A percentile compares a stretch with the other conserved stretches of the same genome.
Evolutionary conservation across 2,797 vertebrate species (phyloP).

Genomic region (Lacerta bilineata): DNA sequence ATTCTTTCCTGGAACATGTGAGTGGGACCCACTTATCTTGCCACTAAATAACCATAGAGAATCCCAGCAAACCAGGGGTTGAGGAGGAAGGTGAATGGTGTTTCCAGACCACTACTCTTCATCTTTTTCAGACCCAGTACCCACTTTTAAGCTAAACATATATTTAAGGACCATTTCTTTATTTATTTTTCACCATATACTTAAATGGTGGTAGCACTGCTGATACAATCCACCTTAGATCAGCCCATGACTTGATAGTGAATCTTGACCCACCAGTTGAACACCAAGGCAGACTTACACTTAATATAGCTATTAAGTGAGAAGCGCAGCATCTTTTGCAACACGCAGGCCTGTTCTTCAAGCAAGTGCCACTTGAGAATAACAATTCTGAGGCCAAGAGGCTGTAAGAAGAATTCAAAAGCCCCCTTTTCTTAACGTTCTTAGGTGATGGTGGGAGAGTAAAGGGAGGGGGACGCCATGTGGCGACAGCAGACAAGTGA

Average conservation of each 20-base stretch:
- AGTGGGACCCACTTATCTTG: not conserved
- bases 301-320: conserved; percentile 50
- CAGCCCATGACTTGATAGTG: too few relatives aligned
- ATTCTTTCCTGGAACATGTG: not conserved
- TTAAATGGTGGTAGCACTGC: too few relatives aligned
- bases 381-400: conserved; percentile 70
- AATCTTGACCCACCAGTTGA: too few relatives aligned
- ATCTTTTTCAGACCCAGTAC: too few relatives aligned
- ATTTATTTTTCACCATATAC: too few relatives aligned
- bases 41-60: not conserved
- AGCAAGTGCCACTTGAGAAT: conserved; percentile 71
- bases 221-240: too few relatives aligned
- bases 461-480: conserved; percentile 66
- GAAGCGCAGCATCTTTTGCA: conserved; percentile 37
- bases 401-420: conserved; percentile 70
- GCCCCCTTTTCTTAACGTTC: conserved; percentile 72
- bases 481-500: conserved; percentile 74
- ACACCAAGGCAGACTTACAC: not conserved
- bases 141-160: too few relatives aligned
- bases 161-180: too few relatives aligned
- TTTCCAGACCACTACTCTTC: not conserved
- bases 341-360: conserved; percentile 65
- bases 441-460: conserved; percentile 59
- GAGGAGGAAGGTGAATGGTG: not conserved
- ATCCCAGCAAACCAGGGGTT: not conserved